Conservation (phyloP, 2,888 invertebrate genomes). For the Chloroclysta siterata region DNA sequence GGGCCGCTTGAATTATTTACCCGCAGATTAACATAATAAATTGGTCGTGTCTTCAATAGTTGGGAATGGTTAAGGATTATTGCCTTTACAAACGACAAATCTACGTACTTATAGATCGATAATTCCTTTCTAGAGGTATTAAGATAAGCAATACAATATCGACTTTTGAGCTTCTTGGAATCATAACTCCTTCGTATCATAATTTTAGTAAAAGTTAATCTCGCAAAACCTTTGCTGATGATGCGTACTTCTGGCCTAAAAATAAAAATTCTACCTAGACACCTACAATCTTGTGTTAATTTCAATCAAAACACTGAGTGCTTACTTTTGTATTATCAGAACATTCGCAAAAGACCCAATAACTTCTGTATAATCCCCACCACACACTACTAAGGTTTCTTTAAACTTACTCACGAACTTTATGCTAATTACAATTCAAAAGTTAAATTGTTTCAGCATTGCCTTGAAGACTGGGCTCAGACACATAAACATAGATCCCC, state of each 20-base stretch:
- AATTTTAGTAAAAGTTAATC: no score
- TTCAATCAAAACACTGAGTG: no score
- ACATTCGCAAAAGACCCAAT: no score
- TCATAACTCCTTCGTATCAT: no score
- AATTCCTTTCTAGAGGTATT: neutral
- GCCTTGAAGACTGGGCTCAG: slow-evolving; percentile 26
- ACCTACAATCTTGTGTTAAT: no score
- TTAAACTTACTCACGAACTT: neutral
- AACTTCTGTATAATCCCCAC: no score
- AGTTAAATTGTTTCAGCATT: slow-evolving; percentile 27
- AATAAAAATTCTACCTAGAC: no score
- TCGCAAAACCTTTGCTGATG: no score
- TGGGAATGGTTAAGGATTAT: slow-evolving; percentile 16
- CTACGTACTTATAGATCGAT: neutral
- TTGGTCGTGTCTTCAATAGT: slow-evolving; percentile 24
- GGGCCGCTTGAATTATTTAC: slow-evolving; percentile 26
- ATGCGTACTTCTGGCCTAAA: no score
- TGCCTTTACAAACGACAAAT: slow-evolving; percentile 6
- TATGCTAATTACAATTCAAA: slow-evolving; percentile 21
- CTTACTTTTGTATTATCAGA: no score
- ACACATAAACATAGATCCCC: slow-evolving; percentile 44
- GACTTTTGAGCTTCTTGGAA: neutral
- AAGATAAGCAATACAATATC: neutral
- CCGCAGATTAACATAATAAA: slow-evolving; percentile 28
- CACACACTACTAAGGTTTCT: neutral